Evolutionary conservation across 2,888 invertebrate genomes (phyloP), one percentile per base, ranked within the genome.

Genomic region (Listrodromus nycthemerus): DNA sequence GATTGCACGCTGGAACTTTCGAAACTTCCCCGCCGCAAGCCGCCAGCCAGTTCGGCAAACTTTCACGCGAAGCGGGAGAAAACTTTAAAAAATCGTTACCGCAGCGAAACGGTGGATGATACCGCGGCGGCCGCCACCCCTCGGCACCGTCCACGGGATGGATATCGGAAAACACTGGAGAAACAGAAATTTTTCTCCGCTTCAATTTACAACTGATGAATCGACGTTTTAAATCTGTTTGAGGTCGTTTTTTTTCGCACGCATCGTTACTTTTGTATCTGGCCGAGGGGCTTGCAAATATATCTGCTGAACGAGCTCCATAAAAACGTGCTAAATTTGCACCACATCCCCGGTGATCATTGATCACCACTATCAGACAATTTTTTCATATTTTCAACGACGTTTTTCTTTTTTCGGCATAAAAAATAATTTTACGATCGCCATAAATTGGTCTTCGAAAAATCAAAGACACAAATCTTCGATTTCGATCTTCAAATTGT

Each of bases 31-130:
- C 90, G 88, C 86, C 87, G 86, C 84, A 78, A 85, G 83, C 85
- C 85, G 85, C 82, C 86, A 80, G 83, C n/a, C 83, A 82, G 82
- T 86, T 84, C 52, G 78, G 74, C 30, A 84, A 84, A 84, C 84
- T 84, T 84, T 84, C 50, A 75, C 84, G 69, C 81, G 67, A 82
- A 74, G 74, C 78, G 84, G 81, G 88, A 88, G 88, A 91, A 87
- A 92, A 91, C 89, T 92, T 92, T 91, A 55, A 91, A 91, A 91
- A 92, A 92, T 92, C 92, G 91, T 92, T 92, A 92, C 89, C 89
- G 89, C 88, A 55, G 86, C 89, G 87, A 83, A 85, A 86, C 86
- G 86, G 85, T 87, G 86, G 78, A 21, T 52, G 52, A 70, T 81
- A 61, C 30, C 66, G 24, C 73, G 48, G 24, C 73, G 48, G 55